phyloP scores from a whole-genome alignment of 2,113 vertebrate species.

The Xyliphius kryptos region DNA sequence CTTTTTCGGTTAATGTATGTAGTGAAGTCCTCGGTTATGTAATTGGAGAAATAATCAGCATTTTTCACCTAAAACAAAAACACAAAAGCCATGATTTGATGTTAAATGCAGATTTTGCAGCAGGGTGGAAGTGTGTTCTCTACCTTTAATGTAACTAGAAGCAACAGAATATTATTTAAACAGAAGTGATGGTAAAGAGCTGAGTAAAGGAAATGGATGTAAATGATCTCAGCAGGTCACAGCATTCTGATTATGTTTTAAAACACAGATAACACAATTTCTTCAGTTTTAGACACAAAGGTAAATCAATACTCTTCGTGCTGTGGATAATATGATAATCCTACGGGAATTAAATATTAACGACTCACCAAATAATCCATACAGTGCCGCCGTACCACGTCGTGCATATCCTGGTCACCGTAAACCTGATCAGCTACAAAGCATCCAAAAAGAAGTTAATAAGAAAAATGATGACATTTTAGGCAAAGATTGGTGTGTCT shows the following conservation, averaged over 20 bases:
- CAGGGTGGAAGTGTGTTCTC: not conserved
- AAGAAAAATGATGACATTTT: not conserved
- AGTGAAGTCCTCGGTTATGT: conserved; percentile 90
- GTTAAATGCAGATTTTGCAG: not conserved
- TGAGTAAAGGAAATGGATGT: too few relatives aligned
- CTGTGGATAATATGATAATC: too few relatives aligned
- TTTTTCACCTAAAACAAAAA: conserved; percentile 78
- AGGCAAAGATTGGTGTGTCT: not conserved
- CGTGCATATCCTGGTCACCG: conserved; percentile 87
- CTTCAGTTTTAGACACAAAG: too few relatives aligned
- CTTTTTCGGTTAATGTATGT: conserved; percentile 92
- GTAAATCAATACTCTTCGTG: too few relatives aligned
- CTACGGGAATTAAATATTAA: not conserved
- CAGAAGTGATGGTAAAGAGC: too few relatives aligned
- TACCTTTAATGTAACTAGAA: too few relatives aligned
- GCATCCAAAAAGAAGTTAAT: not conserved
- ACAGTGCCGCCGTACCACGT: conserved; percentile 84
- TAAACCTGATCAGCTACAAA: conserved; percentile 80
- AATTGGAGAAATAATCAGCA: conserved; percentile 89
- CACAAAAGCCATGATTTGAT: not conserved
- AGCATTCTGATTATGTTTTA: too few relatives aligned
- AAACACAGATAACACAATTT: too few relatives aligned
- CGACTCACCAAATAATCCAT: conserved; percentile 85
- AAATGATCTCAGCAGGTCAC: too few relatives aligned
- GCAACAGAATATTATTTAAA: too few relatives aligned